Percentiles rank a stretch among this genome's conserved stretches.
Evolutionary conservation across 2,888 invertebrate species (phyloP).

Genomic region (Pristionchus mayeri): DNA sequence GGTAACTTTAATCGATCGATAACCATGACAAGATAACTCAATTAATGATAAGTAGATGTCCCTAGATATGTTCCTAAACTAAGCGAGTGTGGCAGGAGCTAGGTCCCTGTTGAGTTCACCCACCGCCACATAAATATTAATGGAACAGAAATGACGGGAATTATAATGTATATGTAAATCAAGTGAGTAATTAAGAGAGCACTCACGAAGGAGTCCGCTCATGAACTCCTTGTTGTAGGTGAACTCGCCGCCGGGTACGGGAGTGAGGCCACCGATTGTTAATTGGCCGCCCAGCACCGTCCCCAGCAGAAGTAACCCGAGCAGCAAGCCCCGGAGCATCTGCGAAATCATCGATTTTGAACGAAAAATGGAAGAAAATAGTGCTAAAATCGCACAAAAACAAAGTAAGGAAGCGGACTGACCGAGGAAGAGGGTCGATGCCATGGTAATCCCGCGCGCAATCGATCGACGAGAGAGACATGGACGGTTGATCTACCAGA

Average conservation of each 20-base stretch:
- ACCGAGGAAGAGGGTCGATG: neutral
- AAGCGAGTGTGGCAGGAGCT: too few relatives aligned
- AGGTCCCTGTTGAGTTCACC: too few relatives aligned
- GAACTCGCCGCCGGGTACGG: neutral
- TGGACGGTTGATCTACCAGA: neutral
- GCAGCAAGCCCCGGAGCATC: constrained; percentile 16
- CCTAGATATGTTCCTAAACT: neutral
- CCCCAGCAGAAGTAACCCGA: constrained; percentile 26
- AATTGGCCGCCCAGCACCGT: neutral
- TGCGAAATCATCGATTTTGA: neutral
- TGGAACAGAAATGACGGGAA: too few relatives aligned
- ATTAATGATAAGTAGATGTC: too few relatives aligned
- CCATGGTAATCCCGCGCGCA: neutral
- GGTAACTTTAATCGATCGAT: constrained; percentile 1
- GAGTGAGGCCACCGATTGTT: neutral
- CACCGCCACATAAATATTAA: too few relatives aligned
- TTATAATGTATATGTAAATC: too few relatives aligned
- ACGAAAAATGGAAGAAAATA: neutral
- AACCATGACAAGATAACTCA: too few relatives aligned
- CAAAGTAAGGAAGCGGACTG: neutral
- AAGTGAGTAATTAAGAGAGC: too few relatives aligned
- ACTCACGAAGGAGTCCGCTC: constrained; percentile 39
- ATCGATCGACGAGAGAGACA: constrained; percentile 6
- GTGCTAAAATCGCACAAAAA: neutral
- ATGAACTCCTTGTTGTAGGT: constrained; percentile 39